Conservation (phyloP, 23 tunicate genomes). For the Aplidium turbinatum region DNA sequence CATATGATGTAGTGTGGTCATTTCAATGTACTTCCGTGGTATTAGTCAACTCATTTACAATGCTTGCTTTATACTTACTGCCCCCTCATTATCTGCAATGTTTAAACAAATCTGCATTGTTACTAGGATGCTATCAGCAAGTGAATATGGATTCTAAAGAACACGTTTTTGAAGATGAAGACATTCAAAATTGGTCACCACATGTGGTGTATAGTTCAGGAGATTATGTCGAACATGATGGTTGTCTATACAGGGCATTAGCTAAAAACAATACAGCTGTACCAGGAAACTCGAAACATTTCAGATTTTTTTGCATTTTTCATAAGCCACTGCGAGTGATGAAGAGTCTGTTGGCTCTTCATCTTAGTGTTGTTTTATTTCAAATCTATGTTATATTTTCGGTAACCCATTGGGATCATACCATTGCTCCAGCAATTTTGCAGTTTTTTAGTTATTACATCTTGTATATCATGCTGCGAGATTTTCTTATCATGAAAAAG, state of each 20-base stretch:
- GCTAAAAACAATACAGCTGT: slow-evolving; percentile 67
- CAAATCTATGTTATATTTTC: slow-evolving; percentile 67
- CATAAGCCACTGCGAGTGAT: slow-evolving; percentile 47
- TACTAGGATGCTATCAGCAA: slow-evolving; percentile 47
- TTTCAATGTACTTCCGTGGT: slow-evolving; percentile 61
- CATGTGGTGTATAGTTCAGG: slow-evolving; percentile 31
- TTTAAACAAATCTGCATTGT: slow-evolving; percentile 55
- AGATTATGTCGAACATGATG: slow-evolving; percentile 28
- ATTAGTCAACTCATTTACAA: slow-evolving; percentile 48
- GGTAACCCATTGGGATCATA: slow-evolving; percentile 69
- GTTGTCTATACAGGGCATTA: slow-evolving; percentile 35
- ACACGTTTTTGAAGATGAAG: background rate
- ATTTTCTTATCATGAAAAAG: slow-evolving; percentile 65
- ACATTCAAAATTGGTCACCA: slow-evolving; percentile 48
- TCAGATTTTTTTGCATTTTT: slow-evolving; percentile 48
- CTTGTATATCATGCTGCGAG: slow-evolving; percentile 53
- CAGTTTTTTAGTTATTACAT: slow-evolving; percentile 89
- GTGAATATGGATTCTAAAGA: background rate
- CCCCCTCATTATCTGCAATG: slow-evolving; percentile 61
- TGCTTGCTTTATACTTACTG: slow-evolving; percentile 52
- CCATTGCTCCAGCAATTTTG: slow-evolving; percentile 71
- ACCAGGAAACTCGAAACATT: slow-evolving; percentile 59
- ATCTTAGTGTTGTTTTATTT: slow-evolving; percentile 41
- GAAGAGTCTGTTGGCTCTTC: slow-evolving; percentile 45
- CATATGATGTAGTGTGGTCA: slow-evolving; percentile 73